A percentile compares a stretch with the other conserved stretches of the same genome.
Conservation (phyloP, 2,797 vertebrate species). For the Tinamus major region DNA sequence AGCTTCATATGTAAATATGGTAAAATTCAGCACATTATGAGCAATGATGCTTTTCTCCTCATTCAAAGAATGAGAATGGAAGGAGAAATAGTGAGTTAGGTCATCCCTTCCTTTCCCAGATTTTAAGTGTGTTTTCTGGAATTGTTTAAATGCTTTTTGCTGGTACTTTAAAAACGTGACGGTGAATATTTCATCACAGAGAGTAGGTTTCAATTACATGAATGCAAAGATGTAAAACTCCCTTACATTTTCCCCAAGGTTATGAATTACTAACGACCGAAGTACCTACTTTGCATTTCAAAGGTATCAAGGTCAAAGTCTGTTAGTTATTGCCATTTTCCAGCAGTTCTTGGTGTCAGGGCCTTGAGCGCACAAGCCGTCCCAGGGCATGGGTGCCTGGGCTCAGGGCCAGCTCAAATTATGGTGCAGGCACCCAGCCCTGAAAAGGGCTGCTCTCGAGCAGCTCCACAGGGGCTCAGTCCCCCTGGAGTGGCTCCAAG, state of each 20-base stretch:
- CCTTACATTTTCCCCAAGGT: neutral
- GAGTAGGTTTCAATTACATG: neutral
- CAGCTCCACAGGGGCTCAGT: neutral
- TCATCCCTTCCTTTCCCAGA: accelerated
- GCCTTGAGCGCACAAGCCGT: accelerated
- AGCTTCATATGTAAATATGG: neutral
- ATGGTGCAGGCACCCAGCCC: neutral
- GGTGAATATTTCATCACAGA: neutral
- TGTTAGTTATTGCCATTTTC: slow-evolving; percentile 26
- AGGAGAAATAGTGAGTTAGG: neutral
- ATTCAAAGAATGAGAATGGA: neutral
- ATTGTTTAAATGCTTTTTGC: neutral
- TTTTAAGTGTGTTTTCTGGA: neutral
- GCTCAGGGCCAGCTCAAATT: neutral
- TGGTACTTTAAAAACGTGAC: neutral
- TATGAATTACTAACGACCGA: neutral
- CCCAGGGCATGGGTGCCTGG: neutral
- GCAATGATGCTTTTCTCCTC: neutral
- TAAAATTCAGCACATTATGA: neutral
- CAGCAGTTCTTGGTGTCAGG: neutral
- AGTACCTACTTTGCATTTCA: slow-evolving; percentile 44
- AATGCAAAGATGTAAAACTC: accelerated
- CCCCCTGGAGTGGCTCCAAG: neutral
- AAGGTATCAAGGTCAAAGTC: slow-evolving; percentile 45
- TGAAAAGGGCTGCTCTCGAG: neutral